These are phyloP conservation scores for Drosophila pseudotakahashii DNA, from an alignment of 2,888 invertebrate genomes.

Conservation along the genomic window DNA sequence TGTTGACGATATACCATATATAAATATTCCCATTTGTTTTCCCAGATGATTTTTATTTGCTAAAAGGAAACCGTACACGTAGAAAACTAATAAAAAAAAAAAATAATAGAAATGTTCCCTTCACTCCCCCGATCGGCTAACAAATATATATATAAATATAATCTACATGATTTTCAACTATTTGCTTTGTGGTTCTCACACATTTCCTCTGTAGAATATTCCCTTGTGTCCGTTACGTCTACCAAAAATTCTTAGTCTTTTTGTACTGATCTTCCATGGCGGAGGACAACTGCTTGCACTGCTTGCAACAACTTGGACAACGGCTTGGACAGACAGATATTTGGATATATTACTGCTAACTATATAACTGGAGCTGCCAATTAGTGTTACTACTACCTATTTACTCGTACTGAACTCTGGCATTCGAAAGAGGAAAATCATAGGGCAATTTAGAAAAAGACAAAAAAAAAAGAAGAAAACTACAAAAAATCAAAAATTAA, in stretches of 20 bases:
- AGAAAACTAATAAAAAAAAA: constrained; percentile 25
- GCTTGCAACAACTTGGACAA: constrained; percentile 19
- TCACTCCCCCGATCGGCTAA: constrained; percentile 35
- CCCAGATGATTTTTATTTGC: constrained; percentile 13
- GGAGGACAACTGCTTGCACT: constrained; percentile 23
- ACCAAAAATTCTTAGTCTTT: constrained; percentile 8
- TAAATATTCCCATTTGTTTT: constrained; percentile 22
- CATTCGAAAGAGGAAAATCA: not conserved
- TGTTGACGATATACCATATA: constrained; percentile 47
- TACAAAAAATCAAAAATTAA: not conserved
- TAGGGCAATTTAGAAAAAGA: constrained; percentile 1
- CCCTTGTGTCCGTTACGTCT: constrained; percentile 35
- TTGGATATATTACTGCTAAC: constrained; percentile 29
- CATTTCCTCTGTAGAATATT: constrained; percentile 35
- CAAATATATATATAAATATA: constrained; percentile 43
- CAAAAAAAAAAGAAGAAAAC: not conserved
- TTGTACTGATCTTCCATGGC: constrained; percentile 21
- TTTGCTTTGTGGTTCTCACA: constrained; percentile 19
- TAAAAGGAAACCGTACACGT: constrained; percentile 29
- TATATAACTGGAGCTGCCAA: constrained; percentile 32
- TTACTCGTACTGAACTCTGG: constrained; percentile 9
- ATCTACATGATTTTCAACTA: constrained; percentile 36
- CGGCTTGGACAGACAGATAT: constrained; percentile 18
- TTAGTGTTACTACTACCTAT: constrained; percentile 20
- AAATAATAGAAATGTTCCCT: constrained; percentile 24